phyloP scores from a whole-genome alignment of 2,888 invertebrate genomes.

The Melanchra persicariae region DNA sequence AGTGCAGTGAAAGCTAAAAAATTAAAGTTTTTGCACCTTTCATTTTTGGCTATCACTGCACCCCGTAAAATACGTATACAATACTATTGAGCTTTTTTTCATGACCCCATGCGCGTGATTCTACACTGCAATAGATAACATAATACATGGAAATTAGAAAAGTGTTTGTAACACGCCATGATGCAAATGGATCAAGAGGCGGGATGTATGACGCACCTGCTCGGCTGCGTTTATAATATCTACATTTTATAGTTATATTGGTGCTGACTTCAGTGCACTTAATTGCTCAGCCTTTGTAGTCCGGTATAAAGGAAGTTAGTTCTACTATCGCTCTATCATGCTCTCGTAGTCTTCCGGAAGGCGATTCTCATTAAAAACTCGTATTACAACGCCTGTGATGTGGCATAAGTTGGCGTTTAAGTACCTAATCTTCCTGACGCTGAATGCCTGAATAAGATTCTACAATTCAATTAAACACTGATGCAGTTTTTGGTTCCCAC shows the following conservation, averaged over 20 bases:
- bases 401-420: too few relatives aligned
- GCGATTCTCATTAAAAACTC: too few relatives aligned
- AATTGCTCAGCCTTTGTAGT: not conserved
- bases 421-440: too few relatives aligned
- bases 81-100: not conserved
- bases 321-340: not conserved
- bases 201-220: slow-evolving; percentile 28
- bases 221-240: not conserved
- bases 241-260: slow-evolving; percentile 26
- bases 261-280: slow-evolving; percentile 15
- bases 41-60: too few relatives aligned
- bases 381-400: too few relatives aligned
- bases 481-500: not conserved
- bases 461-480: not conserved
- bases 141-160: slow-evolving; percentile 33
- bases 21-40: too few relatives aligned
- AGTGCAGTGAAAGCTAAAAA: too few relatives aligned
- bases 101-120: not conserved
- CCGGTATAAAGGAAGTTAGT: not conserved
- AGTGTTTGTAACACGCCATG: slow-evolving; percentile 20
- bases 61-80: not conserved
- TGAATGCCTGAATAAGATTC: too few relatives aligned
- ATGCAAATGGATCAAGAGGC: slow-evolving; percentile 25
- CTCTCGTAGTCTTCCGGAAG: not conserved
- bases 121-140: slow-evolving; percentile 37